Evolutionary conservation across 2,888 invertebrate species (phyloP), one percentile per base, ranked within the genome.

Genomic region (Amblyteles armatorius): DNA sequence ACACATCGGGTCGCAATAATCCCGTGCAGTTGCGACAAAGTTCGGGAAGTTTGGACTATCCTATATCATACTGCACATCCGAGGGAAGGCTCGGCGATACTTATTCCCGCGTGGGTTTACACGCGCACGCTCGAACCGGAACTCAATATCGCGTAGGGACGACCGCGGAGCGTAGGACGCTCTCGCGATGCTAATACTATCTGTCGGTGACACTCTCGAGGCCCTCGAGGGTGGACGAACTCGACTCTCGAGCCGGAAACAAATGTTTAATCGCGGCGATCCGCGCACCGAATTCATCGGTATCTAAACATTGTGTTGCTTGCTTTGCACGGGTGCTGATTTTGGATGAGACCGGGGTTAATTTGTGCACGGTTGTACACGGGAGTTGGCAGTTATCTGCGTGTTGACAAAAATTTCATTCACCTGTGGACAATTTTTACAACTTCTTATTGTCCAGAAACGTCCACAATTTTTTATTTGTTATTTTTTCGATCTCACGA

Each of bases 1-100:
- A 76, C 19, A 60, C 52, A 69, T 73, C 29, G 81, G 73, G 72
- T 81, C 67, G 73, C 84, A 81, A 81, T 84, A 84, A 81, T 78
- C 72, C 16, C 60, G 73, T 52, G 60, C 78, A 81, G 80, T 84
- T 84, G 84, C 77, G 73, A 63, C 84, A 36, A 44, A 78, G 81
- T 78, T 84, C 29, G 36, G n/a, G 48, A 78, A 84, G 52, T 77
- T 78, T 48, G n/a, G 67, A 73, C 72, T 33, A 26, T 57, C 48
- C 72, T 67, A 29, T 33, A 63, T 63, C 63, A 63, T 57, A 44
- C 40, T 16, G 72, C 33, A 73, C 29, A 80, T 80, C 29, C 65
- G 40, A 19, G 26, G 2, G 55, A 29, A 63, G 13, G 48, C 48
- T 33, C 63, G 36, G 55, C 80, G 67, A 80, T 73, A 57, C 67